phyloP scores from a whole-genome alignment of 2,797 vertebrate species.

The Pantherophis vulpinus region DNA sequence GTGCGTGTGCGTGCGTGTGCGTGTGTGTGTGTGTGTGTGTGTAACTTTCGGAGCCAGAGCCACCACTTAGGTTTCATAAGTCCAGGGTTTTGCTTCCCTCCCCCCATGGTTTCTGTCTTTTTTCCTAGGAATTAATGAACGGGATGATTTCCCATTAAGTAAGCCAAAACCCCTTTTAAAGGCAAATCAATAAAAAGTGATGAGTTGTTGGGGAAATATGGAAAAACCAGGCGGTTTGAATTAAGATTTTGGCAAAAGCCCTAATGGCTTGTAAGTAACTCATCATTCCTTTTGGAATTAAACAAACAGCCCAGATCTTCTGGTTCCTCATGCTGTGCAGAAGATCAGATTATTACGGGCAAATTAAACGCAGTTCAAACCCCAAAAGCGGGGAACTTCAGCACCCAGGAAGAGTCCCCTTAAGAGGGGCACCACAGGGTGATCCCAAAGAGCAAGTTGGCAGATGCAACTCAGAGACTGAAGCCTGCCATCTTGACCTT shows the following conservation, averaged over 20 bases:
- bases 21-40: accelerated
- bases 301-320: neutral
- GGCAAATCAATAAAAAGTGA: neutral
- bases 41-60: neutral
- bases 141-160: slow-evolving; percentile 27
- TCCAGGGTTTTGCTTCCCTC: slow-evolving; percentile 15
- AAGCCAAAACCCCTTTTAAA: slow-evolving; percentile 31
- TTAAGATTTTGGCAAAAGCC: neutral
- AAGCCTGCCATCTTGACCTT: neutral
- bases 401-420: neutral
- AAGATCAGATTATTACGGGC: neutral
- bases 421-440: neutral
- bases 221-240: slow-evolving; percentile 20
- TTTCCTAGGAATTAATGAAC: slow-evolving; percentile 18
- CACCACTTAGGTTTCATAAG: accelerated
- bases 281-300: neutral
- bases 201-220: neutral
- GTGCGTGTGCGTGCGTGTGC: neutral
- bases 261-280: neutral
- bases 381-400: neutral
- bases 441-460: neutral
- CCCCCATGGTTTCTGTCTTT: neutral
- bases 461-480: neutral
- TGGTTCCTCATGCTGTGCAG: neutral
- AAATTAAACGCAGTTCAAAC: neutral